Base-by-base conservation (phyloP, 2,888 invertebrate species). In the Neocrepidodera transversa region DNA sequence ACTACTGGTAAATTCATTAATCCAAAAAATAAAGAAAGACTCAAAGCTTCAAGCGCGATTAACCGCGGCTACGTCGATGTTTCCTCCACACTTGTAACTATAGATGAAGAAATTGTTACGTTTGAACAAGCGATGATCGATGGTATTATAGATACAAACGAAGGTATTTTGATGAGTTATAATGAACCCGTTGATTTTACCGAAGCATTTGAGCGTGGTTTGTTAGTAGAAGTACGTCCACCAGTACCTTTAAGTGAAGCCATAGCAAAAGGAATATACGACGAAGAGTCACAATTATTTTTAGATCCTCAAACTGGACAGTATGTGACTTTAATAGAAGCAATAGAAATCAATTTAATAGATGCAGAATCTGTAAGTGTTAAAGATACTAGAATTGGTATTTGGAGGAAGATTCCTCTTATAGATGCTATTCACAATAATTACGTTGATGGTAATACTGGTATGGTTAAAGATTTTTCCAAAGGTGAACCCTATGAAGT, bases 281-380 rank as follows among this genome's bases (percentile, higher is more conserved):
- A 92, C 74, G 87, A 88, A 71, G 83, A 84, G 4, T 88, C 87
- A n/a, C 92, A 92, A 32, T 82, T 86, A 45, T 95, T 96, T 78
- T 84, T 93, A 74, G 92, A 94, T 76, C 93, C 93, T 1, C 86
- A 89, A 73, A 86, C 88, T 28, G 92, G 92, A 0, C 85, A 89
- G 60, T 87, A 88, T 72, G 82, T 95, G 43, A 91, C 90, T 18
- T 83, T 97, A 40, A 85, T 88, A 13, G 90, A 95, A 75, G 95
- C 96, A 0, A 87, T 97, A 17, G 87, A 88, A 74, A 83, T 87
- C 55, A 90, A 90, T 73, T 80, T 95, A 20, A 87, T 97, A 32
- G 93, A 95, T 78, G 87, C 90, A 0, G 87, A 92, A 69, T 92
- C 93, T 0, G 91, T 92, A 0, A 88, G 90, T 66, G 89, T 94